A percentile compares a stretch with the other conserved stretches of the same genome.
phyloP scores from a whole-genome alignment of 1,140 invertebrate species.

The Leptinotarsa texana region DNA sequence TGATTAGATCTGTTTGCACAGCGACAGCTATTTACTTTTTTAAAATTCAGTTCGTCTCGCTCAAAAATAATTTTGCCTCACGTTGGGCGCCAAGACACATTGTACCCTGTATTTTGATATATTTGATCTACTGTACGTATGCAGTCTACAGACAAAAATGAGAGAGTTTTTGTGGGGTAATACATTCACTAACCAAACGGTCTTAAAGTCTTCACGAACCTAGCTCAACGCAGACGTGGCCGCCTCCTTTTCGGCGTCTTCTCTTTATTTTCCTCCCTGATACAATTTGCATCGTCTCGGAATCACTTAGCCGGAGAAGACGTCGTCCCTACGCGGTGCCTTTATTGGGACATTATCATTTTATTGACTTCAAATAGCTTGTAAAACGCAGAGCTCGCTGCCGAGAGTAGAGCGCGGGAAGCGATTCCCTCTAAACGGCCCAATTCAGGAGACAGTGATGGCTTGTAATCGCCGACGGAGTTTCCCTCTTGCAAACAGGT shows the following conservation, averaged over 20 bases:
- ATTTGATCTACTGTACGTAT: too few relatives aligned
- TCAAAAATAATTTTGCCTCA: too few relatives aligned
- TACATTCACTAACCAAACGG: too few relatives aligned
- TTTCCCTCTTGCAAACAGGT: slow-evolving; percentile 54
- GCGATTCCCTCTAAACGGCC: slow-evolving; percentile 55
- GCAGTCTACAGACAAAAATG: too few relatives aligned
- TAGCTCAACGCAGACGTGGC: too few relatives aligned
- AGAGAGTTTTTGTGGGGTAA: too few relatives aligned
- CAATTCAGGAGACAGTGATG: slow-evolving; percentile 58
- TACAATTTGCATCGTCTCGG: slow-evolving; percentile 56
- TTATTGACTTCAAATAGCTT: slow-evolving; percentile 59
- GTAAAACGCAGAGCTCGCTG: slow-evolving; percentile 54
- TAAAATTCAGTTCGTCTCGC: too few relatives aligned
- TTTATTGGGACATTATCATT: slow-evolving; percentile 59
- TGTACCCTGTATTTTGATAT: too few relatives aligned
- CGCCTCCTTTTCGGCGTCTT: background rate
- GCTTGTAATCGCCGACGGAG: slow-evolving; percentile 55
- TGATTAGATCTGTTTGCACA: too few relatives aligned
- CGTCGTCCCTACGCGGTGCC: slow-evolving; percentile 48
- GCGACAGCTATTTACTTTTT: too few relatives aligned
- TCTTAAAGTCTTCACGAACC: too few relatives aligned
- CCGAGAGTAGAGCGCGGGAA: slow-evolving; percentile 49
- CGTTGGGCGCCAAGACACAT: too few relatives aligned
- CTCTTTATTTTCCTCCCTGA: slow-evolving; percentile 45
- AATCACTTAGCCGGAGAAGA: slow-evolving; percentile 52